These are phyloP conservation scores for Synaphobranchus kaupii DNA, from an alignment of 2,797 vertebrate species.

Conservation along the genomic window DNA sequence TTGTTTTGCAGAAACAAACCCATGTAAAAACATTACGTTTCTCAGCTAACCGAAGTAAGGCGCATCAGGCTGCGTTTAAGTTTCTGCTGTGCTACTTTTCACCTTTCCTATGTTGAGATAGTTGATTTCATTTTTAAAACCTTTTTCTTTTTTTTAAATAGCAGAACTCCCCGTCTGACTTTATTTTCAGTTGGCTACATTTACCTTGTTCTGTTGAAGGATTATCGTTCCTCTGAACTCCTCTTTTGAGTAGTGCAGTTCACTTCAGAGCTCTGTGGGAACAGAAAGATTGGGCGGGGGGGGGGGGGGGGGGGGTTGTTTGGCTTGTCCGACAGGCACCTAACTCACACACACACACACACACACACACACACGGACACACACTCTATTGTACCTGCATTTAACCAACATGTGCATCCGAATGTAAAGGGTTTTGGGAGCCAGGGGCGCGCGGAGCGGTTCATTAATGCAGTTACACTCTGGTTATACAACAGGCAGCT, in stretches of 20 bases:
- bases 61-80: neutral
- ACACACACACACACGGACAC: neutral
- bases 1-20: neutral
- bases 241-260: neutral
- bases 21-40: neutral
- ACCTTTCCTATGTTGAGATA: neutral
- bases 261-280: neutral
- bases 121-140: neutral
- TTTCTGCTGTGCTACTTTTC: constrained; percentile 1
- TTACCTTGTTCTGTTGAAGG: neutral
- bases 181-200: neutral
- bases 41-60: neutral
- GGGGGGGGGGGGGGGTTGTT: too few species aligned
- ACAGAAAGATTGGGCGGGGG: neutral
- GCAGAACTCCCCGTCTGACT: neutral
- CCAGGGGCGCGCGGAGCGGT: neutral
- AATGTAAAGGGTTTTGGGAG: neutral
- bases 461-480: neutral
- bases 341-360: neutral
- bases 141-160: neutral
- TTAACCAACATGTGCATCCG: neutral
- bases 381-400: neutral
- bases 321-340: neutral
- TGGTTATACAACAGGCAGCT: neutral
- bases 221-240: neutral